A percentile compares a stretch with the other conserved stretches of the same genome.
Conservation (phyloP, 2,888 invertebrate genomes). For the Leucophenga maculata region DNA sequence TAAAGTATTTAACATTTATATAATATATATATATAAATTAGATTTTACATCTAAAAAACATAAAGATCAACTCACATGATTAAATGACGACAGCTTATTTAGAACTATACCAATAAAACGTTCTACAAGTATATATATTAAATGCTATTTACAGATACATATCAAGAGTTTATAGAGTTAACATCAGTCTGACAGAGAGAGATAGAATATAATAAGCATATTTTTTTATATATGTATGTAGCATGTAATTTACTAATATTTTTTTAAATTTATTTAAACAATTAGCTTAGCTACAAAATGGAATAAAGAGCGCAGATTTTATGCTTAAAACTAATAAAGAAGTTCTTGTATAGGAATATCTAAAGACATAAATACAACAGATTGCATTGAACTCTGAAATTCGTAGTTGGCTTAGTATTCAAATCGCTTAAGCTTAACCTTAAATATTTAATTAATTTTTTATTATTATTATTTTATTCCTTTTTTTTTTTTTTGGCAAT, state of each 20-base stretch:
- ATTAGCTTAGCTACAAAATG: background rate
- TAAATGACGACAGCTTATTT: too few relatives aligned
- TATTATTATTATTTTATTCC: background rate
- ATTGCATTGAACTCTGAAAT: conserved; percentile 2
- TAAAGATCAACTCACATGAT: too few relatives aligned
- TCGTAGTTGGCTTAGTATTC: background rate
- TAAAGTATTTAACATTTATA: too few relatives aligned
- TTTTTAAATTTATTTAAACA: background rate
- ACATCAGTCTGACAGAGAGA: conserved; percentile 20
- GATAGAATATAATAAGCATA: background rate
- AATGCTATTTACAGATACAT: too few relatives aligned
- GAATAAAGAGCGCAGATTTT: background rate
- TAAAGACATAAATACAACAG: background rate
- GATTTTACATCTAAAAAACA: too few relatives aligned
- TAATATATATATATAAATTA: too few relatives aligned
- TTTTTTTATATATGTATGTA: too few relatives aligned
- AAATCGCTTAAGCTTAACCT: too few relatives aligned
- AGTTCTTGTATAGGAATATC: background rate
- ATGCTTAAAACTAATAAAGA: background rate
- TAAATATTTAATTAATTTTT: background rate
- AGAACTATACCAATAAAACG: too few relatives aligned
- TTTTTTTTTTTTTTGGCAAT: background rate
- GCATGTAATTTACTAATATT: too few relatives aligned
- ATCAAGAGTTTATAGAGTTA: background rate
- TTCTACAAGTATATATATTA: too few relatives aligned